phyloP scores from a whole-genome alignment of 2,113 vertebrate genomes.

The Bettongia penicillata region DNA sequence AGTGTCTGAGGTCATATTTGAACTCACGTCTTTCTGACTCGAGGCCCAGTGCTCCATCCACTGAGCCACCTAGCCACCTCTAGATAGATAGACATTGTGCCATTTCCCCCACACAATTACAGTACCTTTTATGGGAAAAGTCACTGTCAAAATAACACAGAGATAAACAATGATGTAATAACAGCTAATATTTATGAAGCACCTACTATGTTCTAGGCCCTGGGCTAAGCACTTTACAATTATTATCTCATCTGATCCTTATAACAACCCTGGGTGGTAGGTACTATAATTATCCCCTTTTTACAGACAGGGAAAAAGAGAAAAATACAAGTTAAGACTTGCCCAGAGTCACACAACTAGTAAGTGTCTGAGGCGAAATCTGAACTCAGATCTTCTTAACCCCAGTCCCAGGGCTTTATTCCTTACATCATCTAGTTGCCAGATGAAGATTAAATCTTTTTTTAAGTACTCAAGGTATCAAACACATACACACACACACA shows the following conservation, averaged over 20 bases:
- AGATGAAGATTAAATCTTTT: no score
- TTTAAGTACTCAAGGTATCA: neutral
- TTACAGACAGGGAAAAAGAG: neutral
- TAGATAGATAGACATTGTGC: no score
- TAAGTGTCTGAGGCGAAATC: neutral
- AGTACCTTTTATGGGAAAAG: constrained; percentile 18
- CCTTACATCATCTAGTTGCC: no score
- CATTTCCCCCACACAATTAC: neutral
- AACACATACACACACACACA: no score
- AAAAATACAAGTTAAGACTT: neutral
- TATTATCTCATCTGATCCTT: neutral
- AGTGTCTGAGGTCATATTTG: neutral
- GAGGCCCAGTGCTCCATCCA: neutral
- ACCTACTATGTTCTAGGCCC: neutral
- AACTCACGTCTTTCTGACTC: neutral
- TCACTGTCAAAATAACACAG: neutral
- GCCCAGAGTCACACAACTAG: neutral
- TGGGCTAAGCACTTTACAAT: neutral
- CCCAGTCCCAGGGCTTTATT: neutral
- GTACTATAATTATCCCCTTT: neutral
- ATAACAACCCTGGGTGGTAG: neutral
- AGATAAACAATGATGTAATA: constrained; percentile 12
- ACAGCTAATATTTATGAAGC: neutral
- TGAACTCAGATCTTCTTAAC: neutral
- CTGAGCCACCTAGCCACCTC: neutral